Evolutionary conservation across 2,797 vertebrate genomes (phyloP).

Genomic region (Phalanger gymnotis): DNA sequence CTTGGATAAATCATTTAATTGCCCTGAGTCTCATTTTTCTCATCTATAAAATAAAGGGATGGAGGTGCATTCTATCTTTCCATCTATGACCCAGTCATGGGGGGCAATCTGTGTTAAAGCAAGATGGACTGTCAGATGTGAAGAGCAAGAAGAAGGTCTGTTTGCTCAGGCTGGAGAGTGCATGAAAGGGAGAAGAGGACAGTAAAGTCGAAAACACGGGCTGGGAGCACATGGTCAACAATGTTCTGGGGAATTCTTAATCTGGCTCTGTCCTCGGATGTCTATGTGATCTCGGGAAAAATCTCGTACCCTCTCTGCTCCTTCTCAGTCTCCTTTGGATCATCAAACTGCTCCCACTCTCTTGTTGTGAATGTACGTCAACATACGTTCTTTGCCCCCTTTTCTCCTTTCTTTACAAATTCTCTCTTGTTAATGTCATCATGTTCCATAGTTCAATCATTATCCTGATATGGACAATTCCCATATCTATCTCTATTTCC

Average conservation of each 20-base stretch:
- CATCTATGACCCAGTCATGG: not conserved
- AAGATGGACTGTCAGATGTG: not conserved
- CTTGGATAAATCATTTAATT: not conserved
- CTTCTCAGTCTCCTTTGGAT: not conserved
- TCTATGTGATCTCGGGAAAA: not conserved
- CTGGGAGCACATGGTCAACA: not conserved
- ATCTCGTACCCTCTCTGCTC: not conserved
- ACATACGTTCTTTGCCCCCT: not conserved
- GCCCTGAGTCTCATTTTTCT: not conserved
- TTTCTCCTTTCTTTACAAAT: not conserved
- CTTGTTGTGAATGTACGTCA: not conserved
- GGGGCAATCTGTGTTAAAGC: not conserved
- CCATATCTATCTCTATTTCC: not conserved
- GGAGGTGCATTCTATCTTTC: not conserved
- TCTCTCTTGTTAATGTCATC: not conserved
- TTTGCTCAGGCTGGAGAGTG: not conserved
- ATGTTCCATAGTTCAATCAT: not conserved
- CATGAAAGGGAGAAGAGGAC: not conserved
- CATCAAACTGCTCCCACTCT: not conserved
- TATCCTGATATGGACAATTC: not conserved
- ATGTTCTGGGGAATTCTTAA: not conserved
- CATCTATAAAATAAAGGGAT: not conserved
- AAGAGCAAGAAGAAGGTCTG: not conserved
- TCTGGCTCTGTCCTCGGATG: not conserved
- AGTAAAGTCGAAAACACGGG: not conserved